Base-by-base conservation (phyloP, 2,888 invertebrate species). In the Acanthoscelides obtectus region DNA sequence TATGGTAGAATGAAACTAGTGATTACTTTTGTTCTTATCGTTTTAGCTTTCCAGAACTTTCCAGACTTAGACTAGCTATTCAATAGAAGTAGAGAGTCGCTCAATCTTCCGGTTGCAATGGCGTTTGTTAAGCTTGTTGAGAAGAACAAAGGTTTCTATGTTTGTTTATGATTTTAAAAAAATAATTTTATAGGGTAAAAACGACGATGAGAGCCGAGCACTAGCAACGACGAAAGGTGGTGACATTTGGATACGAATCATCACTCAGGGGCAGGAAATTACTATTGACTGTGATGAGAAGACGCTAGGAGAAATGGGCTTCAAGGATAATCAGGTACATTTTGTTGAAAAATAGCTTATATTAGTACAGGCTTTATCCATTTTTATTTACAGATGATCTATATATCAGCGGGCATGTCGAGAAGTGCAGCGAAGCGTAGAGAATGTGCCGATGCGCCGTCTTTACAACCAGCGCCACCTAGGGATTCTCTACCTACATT, bases 281-380 rank as follows among this genome's bases (percentile, higher is more conserved):
- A 95, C 95, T 0, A 93, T 94, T 2, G 97, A 98, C 80, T 94
- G 94, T 79, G 97, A 98, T 83, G 97, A 97, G 82, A 93, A 97
- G 78, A 94, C 94, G 0, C 86, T 97, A 1, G 92, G 92, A 64
- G 97, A 97, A 84, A 93, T 96, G 88, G 96, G 96, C 22, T 96
- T 97, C 83, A 98, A 97, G 83, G 97, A 98, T 83, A 93, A 94
- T 83, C 97, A 96, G 89, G 93, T 92, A 79, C 20, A 66, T 66
- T 19, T 66, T 27, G 6, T 1, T 45, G 12, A 45, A 12, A 45
- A n/a, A n/a, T n/a, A n/a, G n/a, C n/a, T n/a, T n/a, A n/a, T n/a
- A n/a, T n/a, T n/a, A n/a, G n/a, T n/a, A n/a, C n/a, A n/a, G n/a
- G 22, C 19, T 66, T 22, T 68, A 67, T 63, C 68, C 67, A 64